Evolutionary conservation across 1,140 invertebrate species (phyloP).

Genomic region (Diabrotica undecimpunctata): DNA sequence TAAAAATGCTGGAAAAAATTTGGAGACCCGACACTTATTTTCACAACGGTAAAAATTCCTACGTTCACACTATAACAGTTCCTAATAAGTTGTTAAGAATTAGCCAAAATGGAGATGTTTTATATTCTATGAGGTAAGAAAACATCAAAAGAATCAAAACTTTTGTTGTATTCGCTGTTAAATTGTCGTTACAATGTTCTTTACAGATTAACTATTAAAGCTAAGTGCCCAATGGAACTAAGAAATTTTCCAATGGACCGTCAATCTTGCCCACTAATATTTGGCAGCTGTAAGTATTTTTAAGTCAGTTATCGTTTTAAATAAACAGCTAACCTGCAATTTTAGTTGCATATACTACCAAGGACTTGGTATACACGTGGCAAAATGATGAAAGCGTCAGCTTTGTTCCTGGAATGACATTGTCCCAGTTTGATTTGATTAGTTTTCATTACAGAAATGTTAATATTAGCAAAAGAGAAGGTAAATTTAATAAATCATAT

Average conservation of each 20-base stretch:
- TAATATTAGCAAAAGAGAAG: constrained; percentile 72
- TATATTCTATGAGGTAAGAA: constrained; percentile 88
- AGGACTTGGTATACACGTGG: constrained; percentile 89
- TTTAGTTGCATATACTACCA: constrained; percentile 85
- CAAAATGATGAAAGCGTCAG: constrained; percentile 76
- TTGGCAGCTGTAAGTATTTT: constrained; percentile 87
- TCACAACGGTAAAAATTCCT: constrained; percentile 85
- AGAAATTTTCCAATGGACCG: constrained; percentile 96
- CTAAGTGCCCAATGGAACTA: constrained; percentile 95
- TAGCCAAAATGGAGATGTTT: constrained; percentile 82
- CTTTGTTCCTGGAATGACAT: constrained; percentile 83
- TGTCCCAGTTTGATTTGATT: constrained; percentile 89
- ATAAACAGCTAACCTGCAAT: not conserved
- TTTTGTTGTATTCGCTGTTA: not conserved
- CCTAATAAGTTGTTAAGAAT: constrained; percentile 91
- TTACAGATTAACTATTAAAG: constrained; percentile 91
- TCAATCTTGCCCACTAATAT: constrained; percentile 85
- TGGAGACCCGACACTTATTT: constrained; percentile 94
- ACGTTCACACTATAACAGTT: constrained; percentile 91
- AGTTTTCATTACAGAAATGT: constrained; percentile 78
- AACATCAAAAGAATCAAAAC: not conserved
- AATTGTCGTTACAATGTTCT: too few species aligned
- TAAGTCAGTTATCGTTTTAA: not conserved
- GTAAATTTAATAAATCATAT: too few species aligned
- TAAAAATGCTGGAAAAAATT: constrained; percentile 88